Conservation (phyloP, 2,113 vertebrate species). For the Pyxicephalus adspersus region DNA sequence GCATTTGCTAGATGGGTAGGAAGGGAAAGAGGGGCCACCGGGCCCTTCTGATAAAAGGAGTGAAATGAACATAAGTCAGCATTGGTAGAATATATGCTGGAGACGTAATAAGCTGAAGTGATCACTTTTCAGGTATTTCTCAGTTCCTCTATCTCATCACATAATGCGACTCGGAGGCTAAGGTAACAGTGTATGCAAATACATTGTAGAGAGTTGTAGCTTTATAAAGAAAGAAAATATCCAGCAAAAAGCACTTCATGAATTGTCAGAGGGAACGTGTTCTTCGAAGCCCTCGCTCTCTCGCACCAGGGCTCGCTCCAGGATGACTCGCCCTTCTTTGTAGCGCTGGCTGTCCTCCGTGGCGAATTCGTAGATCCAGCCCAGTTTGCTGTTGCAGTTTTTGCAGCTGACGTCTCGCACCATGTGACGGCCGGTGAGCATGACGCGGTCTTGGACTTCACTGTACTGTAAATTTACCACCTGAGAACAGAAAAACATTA, state of each 20-base stretch:
- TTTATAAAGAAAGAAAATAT: constrained; percentile 67
- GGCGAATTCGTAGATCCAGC: constrained; percentile 98
- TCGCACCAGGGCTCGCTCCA: constrained; percentile 92
- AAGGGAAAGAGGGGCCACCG: neutral
- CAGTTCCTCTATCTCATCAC: neutral
- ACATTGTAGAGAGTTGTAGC: constrained; percentile 36
- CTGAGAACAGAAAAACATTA: constrained; percentile 64
- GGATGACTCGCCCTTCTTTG: constrained; percentile 95
- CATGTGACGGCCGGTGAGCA: constrained; percentile 98
- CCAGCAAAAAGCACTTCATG: constrained; percentile 72
- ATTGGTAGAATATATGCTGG: constrained; percentile 73
- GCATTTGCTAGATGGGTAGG: neutral
- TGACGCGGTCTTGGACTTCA: constrained; percentile 96
- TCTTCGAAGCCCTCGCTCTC: constrained; percentile 97
- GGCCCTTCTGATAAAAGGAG: neutral
- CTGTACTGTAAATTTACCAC: constrained; percentile 98
- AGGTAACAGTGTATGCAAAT: constrained; percentile 80
- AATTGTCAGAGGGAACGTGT: constrained; percentile 91
- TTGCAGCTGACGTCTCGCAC: constrained; percentile 98
- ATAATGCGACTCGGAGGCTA: constrained; percentile 76
- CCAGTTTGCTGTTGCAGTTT: constrained; percentile 99
- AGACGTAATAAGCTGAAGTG: constrained; percentile 64
- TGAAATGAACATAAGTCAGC: constrained; percentile 55
- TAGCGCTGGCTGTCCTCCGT: constrained; percentile 98
- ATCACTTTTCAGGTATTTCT: constrained; percentile 7